Evolutionary conservation across 2,113 vertebrate species (phyloP).

Genomic region (Calyptommatus sinebrachiatus): DNA sequence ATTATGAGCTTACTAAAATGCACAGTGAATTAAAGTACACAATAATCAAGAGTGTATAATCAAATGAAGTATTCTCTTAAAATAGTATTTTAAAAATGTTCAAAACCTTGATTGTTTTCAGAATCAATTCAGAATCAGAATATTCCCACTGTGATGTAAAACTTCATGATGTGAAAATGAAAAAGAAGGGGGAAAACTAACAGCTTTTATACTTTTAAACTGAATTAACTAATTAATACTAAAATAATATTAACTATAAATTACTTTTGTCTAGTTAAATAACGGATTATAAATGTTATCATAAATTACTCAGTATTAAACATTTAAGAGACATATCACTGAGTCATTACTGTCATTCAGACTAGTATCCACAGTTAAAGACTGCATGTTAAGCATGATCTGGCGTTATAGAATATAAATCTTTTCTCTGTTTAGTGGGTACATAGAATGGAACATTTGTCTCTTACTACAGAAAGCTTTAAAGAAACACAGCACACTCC

Average conservation of each 20-base stretch:
- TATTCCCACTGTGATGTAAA: background rate
- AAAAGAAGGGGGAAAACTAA: background rate
- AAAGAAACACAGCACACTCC: slow-evolving; percentile 61
- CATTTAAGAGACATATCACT: slow-evolving; percentile 67
- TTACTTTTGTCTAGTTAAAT: slow-evolving; percentile 65
- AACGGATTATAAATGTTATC: slow-evolving; percentile 57
- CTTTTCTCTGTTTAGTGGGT: slow-evolving; percentile 57
- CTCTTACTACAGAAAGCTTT: slow-evolving; percentile 30
- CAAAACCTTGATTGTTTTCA: background rate
- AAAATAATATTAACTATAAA: slow-evolving; percentile 57
- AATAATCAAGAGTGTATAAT: background rate
- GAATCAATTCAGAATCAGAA: slow-evolving; percentile 19
- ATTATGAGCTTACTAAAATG: slow-evolving; percentile 4
- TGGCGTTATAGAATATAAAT: slow-evolving; percentile 64
- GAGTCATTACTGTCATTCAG: slow-evolving; percentile 71
- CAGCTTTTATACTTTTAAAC: slow-evolving; percentile 38
- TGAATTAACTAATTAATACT: slow-evolving; percentile 58
- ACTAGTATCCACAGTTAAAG: slow-evolving; percentile 62
- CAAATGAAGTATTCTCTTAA: background rate
- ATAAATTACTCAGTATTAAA: slow-evolving; percentile 66
- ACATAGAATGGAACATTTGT: slow-evolving; percentile 42
- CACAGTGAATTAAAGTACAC: slow-evolving; percentile 26
- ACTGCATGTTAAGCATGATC: slow-evolving; percentile 61
- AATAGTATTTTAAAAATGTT: background rate
- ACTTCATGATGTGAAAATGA: slow-evolving; percentile 6